These are phyloP conservation scores for Zophobas morio DNA, from an alignment of 1,140 invertebrate species.

Conservation along the genomic window DNA sequence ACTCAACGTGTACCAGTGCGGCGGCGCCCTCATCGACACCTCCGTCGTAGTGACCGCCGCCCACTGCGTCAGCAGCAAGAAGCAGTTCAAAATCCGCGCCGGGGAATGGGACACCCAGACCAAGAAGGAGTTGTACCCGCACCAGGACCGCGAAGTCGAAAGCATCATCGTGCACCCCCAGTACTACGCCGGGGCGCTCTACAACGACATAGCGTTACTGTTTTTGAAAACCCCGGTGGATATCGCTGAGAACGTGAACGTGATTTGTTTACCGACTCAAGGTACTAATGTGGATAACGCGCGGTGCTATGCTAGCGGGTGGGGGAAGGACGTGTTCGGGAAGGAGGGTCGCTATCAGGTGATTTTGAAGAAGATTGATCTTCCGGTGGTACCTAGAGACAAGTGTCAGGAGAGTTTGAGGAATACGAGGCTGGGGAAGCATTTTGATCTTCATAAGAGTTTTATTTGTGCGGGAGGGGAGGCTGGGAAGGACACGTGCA, in stretches of 20 bases:
- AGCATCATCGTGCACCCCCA: constrained; percentile 67
- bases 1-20: constrained; percentile 81
- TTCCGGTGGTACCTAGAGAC: constrained; percentile 73
- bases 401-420: constrained; percentile 73
- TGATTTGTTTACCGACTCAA: constrained; percentile 78
- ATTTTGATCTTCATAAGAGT: constrained; percentile 77
- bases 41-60: constrained; percentile 81
- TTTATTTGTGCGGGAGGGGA: constrained; percentile 86
- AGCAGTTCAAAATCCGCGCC: constrained; percentile 74
- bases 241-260: constrained; percentile 77
- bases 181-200: constrained; percentile 71
- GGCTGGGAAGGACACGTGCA: constrained; percentile 77
- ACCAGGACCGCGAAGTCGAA: constrained; percentile 79
- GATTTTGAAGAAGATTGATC: constrained; percentile 79
- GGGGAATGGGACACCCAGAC: constrained; percentile 89
- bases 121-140: constrained; percentile 77
- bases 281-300: constrained; percentile 63
- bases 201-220: constrained; percentile 80
- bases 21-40: constrained; percentile 82
- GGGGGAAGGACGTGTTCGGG: constrained; percentile 76
- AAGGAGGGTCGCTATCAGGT: constrained; percentile 75
- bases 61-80: constrained; percentile 71
- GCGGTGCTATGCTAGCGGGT: constrained; percentile 74
- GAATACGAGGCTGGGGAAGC: constrained; percentile 73
- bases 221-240: constrained; percentile 73